Evolutionary conservation across 1,140 invertebrate species (phyloP), one percentile per base, ranked within the genome.

Genomic region (Melanaphis sacchari): DNA sequence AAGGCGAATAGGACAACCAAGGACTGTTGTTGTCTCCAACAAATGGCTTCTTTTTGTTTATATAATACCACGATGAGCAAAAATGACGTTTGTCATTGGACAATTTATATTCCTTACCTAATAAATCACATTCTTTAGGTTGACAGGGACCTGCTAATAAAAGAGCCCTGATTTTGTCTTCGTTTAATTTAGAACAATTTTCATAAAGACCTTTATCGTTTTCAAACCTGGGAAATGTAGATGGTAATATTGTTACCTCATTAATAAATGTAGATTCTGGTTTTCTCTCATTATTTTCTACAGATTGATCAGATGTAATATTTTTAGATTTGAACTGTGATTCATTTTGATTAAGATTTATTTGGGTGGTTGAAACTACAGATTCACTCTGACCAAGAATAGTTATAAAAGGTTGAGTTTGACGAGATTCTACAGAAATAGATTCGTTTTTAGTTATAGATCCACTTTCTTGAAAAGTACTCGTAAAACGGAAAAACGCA

Each of bases 121-220:
- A 40, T 26, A 90, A 38, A 90, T 90, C 59, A 90, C n/a, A 90
- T 90, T 90, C 49, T 59, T 90, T 90, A 0, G 89, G 89, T 59
- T 90, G 89, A 36, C 89, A 90, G 22, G 49, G 89, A 52, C 89
- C 49, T 90, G 41, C 41, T 36, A 90, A 90, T 54, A 90, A 40
- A 15, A 90, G 46, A n/a, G 46, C 49, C 40, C 41, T 49, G 22
- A 49, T 90, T 36, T 90, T 52, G n/a, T 90, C 89, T 46, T 52
- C 46, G 89, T 46, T 59, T 36, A 90, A 90, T 38, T 38, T 38
- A n/a, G 26, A 26, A 59, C 15, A 46, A 59, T 52, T 59, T 59
- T 90, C 89, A 90, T 49, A 90, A n/a, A 90, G 49, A 52, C 89
- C 89, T 36, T 90, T 90, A 52, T 90, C 49, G 3, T 90, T 90